Evolutionary conservation across 2,113 vertebrate genomes (phyloP), one percentile per base, ranked within the genome.

Genomic region (Arothron firmamentum): DNA sequence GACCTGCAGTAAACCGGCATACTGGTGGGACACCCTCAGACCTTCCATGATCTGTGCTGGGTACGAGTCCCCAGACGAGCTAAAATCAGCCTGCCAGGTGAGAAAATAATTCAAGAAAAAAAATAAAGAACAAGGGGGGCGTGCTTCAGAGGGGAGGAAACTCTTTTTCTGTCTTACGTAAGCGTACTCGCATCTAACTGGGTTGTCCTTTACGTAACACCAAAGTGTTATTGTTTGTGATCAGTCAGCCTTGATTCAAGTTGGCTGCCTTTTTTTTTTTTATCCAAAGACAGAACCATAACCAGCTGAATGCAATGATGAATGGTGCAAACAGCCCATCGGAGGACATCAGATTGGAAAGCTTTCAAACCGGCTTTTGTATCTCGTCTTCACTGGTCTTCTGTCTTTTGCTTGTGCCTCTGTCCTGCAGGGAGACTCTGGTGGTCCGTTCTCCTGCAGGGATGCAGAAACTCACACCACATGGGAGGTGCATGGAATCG

Each of bases 11-110:
- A 83, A 91, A 54, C 78, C 86, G 2, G 59, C 62, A 5, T 88
- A 88, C 67, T 89, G 89, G 87, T 83, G 85, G 85, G 83, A 87
- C 56, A 57, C 23, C 13, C 59, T 91, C 15, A 65, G 81, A 43
- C 80, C 85, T 45, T 88, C 89, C 9, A 90, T 91, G 90, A 79
- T 91, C 70, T 91, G 88, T 31, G 85, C 87, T 5, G 86, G 87
- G 1, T 90, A 85, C 0, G 83, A 86, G 50, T 88, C 85, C 19
- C 84, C 87, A 18, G 85, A 90, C 57, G 87, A 90, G 65, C 85
- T 91, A 2, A 89, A 89, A 60, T 90, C 88, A 23, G 78, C 86
- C 64, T 92, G 87, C 63, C 86, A 86, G 87, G 87, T 90, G 70
- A 82, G 67, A 50, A 19, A 12, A 50, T 6, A 34, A 23, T 23